These are phyloP conservation scores for Hyaena hyaena DNA, from an alignment of 2,113 vertebrate species.

Conservation along the genomic window DNA sequence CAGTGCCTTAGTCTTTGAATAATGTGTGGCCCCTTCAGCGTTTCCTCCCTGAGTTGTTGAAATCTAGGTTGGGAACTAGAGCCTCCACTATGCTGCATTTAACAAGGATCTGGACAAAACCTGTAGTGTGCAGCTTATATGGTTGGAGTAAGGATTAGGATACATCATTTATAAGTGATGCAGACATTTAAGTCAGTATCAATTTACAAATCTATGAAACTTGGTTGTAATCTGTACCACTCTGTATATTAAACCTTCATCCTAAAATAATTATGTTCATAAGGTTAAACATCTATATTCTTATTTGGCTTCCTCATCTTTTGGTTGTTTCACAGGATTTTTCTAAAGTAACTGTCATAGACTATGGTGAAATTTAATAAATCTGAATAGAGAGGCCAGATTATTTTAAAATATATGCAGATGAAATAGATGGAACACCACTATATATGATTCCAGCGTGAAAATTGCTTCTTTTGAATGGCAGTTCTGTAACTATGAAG, in stretches of 20 bases:
- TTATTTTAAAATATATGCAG: neutral
- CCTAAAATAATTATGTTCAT: constrained; percentile 43
- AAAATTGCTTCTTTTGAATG: neutral
- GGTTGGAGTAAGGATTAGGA: neutral
- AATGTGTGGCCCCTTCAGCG: neutral
- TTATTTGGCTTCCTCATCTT: constrained; percentile 28
- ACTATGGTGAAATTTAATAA: constrained; percentile 4
- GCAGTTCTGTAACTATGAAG: neutral
- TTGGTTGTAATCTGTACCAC: constrained; percentile 16
- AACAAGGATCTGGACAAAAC: neutral
- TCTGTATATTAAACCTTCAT: neutral
- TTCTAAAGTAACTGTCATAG: neutral
- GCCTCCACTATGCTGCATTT: neutral
- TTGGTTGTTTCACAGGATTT: constrained; percentile 13
- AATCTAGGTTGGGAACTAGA: neutral
- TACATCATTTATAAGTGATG: neutral
- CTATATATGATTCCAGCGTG: neutral
- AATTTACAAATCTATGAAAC: neutral
- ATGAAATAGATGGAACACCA: neutral
- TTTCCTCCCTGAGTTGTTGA: neutral
- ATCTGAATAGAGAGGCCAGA: neutral
- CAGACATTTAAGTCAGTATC: neutral
- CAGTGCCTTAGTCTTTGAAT: neutral
- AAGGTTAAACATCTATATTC: constrained; percentile 33
- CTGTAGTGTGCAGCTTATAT: neutral